Evolutionary conservation across 2,797 vertebrate species (phyloP).

Genomic region (Cossypha polioptera): DNA sequence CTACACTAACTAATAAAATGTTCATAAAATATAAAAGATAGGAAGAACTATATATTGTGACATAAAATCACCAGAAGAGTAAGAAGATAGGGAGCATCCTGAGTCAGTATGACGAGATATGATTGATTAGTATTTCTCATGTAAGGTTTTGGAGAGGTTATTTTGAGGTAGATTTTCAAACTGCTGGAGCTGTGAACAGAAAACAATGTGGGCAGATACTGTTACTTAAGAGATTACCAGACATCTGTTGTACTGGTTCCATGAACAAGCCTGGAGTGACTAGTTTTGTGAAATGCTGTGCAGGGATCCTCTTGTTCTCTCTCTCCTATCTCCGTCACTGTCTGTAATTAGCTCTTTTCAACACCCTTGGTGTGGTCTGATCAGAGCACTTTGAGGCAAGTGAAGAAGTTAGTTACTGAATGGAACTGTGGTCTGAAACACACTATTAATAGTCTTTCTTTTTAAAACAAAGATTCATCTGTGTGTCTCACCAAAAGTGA

Average conservation of each 20-base stretch:
- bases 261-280: neutral
- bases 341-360: neutral
- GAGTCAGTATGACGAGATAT: neutral
- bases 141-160: neutral
- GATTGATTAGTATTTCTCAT: neutral
- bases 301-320: neutral
- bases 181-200: neutral
- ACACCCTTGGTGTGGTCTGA: neutral
- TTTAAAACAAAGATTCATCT: neutral
- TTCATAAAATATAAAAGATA: neutral
- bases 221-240: constrained; percentile 54
- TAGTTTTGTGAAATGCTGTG: neutral
- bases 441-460: neutral
- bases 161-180: constrained; percentile 8
- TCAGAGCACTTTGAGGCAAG: neutral
- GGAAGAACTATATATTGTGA: neutral
- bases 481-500: neutral
- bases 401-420: neutral
- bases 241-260: constrained; percentile 28
- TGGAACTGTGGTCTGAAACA: neutral
- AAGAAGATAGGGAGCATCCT: neutral
- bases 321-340: neutral
- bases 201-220: constrained; percentile 42
- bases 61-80: neutral
- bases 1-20: neutral